Base-by-base conservation (phyloP, 2,113 vertebrate genomes). In the Tyrannus savana region DNA sequence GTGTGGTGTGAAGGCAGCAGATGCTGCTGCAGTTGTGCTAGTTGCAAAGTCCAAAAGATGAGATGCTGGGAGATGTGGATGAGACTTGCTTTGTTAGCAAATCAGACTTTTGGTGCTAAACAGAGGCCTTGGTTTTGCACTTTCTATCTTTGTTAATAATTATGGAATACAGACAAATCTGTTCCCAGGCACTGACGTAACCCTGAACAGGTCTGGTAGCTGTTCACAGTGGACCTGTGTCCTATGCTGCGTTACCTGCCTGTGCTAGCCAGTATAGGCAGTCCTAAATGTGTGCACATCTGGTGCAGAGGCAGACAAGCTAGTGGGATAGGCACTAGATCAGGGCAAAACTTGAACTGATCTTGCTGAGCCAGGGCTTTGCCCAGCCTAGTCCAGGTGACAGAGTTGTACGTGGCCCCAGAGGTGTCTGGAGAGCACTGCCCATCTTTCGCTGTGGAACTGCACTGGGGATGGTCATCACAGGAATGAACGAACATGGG, bases 401-500 rank as follows among this genome's bases (percentile, higher is more conserved):
- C 60, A 58, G 35, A 74, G 24, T 31, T 47, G 18, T 18, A 6
- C 16, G 16, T 9, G 14, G 24, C 25, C 35, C 15, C 44, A 3
- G 18, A 49, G 23, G 5, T 28, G 50, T 21, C 37, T 37, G 16
- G 22, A 39, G 21, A 62, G 6, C 22, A 8, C 3, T 59, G 22
- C 23, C 37, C 10, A 9, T 44, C 19, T 37, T 9, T n/a, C 41
- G 35, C 33, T 58, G 16, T 14, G 8, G 25, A 58, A 23, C 47
- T 44, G 69, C 2, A 0, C 21, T 27, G 14, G n/a, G 47, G 30
- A 4, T 44, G 22, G 44, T 37, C 7, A 7, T 27, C 4, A 4
- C 0, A 31, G 3, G 7, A 58, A 8, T 18, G 6, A 46, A 15
- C 1, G 1, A 24, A 4, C 8, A 7, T 6, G 21, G 31, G 17